Evolutionary conservation across 2,797 vertebrate genomes (phyloP).

Genomic region (Ptychadena robeensis): DNA sequence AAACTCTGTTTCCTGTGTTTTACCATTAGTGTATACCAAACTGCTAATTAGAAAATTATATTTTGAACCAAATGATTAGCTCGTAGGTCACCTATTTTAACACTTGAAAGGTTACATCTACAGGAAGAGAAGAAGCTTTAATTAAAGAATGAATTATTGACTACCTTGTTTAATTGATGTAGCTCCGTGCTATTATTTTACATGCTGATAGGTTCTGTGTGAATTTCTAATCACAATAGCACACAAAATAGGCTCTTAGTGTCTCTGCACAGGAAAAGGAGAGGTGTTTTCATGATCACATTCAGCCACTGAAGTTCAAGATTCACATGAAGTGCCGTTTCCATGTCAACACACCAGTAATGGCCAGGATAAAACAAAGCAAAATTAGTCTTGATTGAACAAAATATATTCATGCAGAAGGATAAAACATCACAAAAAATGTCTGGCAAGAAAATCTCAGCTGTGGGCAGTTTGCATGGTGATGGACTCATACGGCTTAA

Average conservation of each 20-base stretch:
- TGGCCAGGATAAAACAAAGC: constrained; percentile 75
- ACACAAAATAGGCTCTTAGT: constrained; percentile 64
- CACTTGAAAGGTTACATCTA: constrained; percentile 75
- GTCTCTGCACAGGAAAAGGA: constrained; percentile 62
- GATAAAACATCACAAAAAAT: constrained; percentile 64
- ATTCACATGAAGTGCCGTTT: constrained; percentile 75
- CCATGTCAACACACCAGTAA: constrained; percentile 79
- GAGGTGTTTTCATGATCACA: constrained; percentile 68
- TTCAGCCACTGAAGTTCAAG: constrained; percentile 76
- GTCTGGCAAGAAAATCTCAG: constrained; percentile 54
- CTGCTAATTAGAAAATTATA: constrained; percentile 73
- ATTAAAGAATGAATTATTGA: constrained; percentile 80
- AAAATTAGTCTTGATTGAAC: constrained; percentile 73
- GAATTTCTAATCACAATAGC: constrained; percentile 72
- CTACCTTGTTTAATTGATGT: constrained; percentile 74
- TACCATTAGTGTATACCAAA: constrained; percentile 68
- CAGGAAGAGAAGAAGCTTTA: constrained; percentile 70
- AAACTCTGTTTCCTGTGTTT: constrained; percentile 62
- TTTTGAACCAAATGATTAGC: constrained; percentile 70
- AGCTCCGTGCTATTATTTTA: constrained; percentile 71
- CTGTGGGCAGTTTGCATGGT: constrained; percentile 47
- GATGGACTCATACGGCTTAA: constrained; percentile 44
- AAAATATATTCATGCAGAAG: constrained; percentile 67
- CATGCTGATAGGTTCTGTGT: constrained; percentile 74
- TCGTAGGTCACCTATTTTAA: constrained; percentile 72